phyloP scores from a whole-genome alignment of 1,140 invertebrate genomes.

The Drosophila sturtevanti region DNA sequence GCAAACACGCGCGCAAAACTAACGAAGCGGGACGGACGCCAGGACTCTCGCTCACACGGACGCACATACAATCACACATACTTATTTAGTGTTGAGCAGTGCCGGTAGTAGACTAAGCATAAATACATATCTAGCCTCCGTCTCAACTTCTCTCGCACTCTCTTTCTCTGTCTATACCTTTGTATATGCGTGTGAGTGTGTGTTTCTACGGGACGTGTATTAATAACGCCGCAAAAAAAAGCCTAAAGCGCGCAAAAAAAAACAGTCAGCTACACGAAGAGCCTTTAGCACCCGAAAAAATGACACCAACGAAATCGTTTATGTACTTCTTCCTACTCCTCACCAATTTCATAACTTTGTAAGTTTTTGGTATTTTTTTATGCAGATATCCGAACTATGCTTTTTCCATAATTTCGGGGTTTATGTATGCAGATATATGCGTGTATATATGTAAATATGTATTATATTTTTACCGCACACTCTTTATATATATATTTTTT shows the following conservation, averaged over 20 bases:
- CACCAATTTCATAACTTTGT: neutral
- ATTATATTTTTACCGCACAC: slow-evolving; percentile 36
- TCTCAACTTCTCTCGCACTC: slow-evolving; percentile 19
- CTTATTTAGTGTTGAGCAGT: slow-evolving; percentile 23
- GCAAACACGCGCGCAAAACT: slow-evolving; percentile 75
- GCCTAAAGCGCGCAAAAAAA: slow-evolving; percentile 78
- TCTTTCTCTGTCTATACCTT: slow-evolving; percentile 13
- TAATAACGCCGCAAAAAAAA: slow-evolving; percentile 63
- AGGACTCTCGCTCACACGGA: neutral
- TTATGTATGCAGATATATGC: slow-evolving; percentile 28
- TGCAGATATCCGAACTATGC: slow-evolving; percentile 12
- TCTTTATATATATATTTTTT: neutral
- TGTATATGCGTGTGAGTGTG: slow-evolving; percentile 19
- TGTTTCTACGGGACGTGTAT: slow-evolving; percentile 49
- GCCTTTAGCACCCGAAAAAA: slow-evolving; percentile 80
- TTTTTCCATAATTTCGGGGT: slow-evolving; percentile 30
- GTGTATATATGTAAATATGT: slow-evolving; percentile 17
- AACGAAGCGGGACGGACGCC: slow-evolving; percentile 59
- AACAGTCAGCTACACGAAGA: slow-evolving; percentile 76
- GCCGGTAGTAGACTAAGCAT: slow-evolving; percentile 40
- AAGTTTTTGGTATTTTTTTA: slow-evolving; percentile 35
- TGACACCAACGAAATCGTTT: slow-evolving; percentile 15
- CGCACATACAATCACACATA: neutral
- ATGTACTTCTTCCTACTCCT: slow-evolving; percentile 1
- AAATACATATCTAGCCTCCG: slow-evolving; percentile 22